Percentiles rank a stretch among this genome's conserved stretches.
These are phyloP conservation scores for Otis tarda DNA, from an alignment of 2,113 vertebrate genomes.

Conservation along the genomic window DNA sequence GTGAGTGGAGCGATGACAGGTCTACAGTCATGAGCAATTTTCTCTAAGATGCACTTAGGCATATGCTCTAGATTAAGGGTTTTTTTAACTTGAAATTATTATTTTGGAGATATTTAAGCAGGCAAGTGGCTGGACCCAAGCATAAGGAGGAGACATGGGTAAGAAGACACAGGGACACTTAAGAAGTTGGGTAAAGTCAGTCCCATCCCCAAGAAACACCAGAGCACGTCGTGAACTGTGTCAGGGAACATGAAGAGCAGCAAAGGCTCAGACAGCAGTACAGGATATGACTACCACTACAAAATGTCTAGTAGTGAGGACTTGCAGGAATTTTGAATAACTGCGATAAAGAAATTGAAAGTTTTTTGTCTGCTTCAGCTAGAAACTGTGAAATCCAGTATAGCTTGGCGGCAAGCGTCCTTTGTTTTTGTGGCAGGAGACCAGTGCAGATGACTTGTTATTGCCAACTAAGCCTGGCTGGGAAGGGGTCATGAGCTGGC, in stretches of 20 bases:
- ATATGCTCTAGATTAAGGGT: conserved; percentile 36
- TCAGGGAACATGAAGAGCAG: neutral
- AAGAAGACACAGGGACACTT: neutral
- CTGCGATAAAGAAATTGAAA: neutral
- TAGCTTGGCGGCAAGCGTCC: neutral
- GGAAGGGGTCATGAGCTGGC: neutral
- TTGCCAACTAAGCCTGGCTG: neutral
- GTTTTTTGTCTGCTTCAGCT: neutral
- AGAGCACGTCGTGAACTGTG: neutral
- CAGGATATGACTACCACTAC: neutral
- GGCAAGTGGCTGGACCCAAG: neutral
- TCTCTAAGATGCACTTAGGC: conserved; percentile 1
- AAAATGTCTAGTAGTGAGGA: neutral
- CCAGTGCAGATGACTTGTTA: neutral
- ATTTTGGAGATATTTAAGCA: neutral
- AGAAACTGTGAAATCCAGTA: neutral
- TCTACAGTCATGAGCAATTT: neutral
- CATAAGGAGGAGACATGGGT: neutral
- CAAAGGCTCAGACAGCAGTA: neutral
- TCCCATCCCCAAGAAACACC: neutral
- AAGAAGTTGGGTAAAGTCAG: neutral
- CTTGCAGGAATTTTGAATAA: neutral
- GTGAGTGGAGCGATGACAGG: neutral
- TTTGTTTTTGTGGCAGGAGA: neutral
- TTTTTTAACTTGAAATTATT: neutral